Evolutionary conservation across 2,797 vertebrate genomes (phyloP), one percentile per base, ranked within the genome.

Genomic region (Anguilla marmorata): DNA sequence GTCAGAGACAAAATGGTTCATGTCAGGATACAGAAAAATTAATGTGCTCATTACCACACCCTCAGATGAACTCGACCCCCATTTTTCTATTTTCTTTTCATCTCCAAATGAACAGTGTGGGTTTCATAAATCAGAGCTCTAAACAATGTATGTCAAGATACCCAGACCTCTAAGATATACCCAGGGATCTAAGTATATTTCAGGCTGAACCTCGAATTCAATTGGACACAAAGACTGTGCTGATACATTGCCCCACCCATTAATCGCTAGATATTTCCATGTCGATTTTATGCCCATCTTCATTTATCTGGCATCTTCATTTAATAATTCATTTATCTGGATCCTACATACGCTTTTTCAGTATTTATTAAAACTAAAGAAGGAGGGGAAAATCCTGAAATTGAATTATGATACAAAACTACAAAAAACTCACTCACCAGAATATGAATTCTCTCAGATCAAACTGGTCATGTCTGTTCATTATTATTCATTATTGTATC

Each of bases 51-150:
- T n/a, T 50, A 82, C 79, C 79, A 48, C 41, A n/a, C 2, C 79
- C 24, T 9, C 79, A 82, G 86, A 84, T 69, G 58, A 87, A 86
- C 50, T 33, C 27, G 12, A 12, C n/a, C 24, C 60, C 2, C 24
- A 27, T 87, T 63, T 72, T 45, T 82, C 21, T 54, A 48, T 79
- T 63, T 58, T 50, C 87, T 48, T 48, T 74, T 85, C 24, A 12
- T 85, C 69, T 37, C 14, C n/a, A 82, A 88, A 82, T 50, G 58
- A 86, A 88, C 24, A 54, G 54, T 85, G 54, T 19, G n/a, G 56
- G 33, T 50, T 80, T 63, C 76, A 84, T 89, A 89, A 89, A 86
- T 89, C 88, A 88, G 33, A n/a, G 14, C 72, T 52, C 37, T 12
- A 52, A 14, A 88, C 72, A 82, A 27, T 27, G 54, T 41, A n/a